phyloP scores from a whole-genome alignment of 2,888 invertebrate species.

The Leptarthrus brevirostris region DNA sequence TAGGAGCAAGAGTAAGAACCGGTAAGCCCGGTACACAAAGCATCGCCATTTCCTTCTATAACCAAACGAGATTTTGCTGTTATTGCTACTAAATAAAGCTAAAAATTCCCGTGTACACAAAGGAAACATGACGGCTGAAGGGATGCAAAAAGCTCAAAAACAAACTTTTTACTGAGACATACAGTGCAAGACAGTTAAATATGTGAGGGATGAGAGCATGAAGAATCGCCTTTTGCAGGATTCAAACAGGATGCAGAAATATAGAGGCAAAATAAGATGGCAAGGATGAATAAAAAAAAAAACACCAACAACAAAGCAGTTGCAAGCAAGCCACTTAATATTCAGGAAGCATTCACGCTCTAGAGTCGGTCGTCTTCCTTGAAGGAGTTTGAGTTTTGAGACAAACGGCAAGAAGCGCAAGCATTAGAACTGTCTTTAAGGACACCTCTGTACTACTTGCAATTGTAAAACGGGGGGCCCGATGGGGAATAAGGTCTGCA shows the following conservation, averaged over 20 bases:
- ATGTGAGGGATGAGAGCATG: slow-evolving; percentile 5
- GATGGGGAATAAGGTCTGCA: too few relatives aligned
- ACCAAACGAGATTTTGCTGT: slow-evolving; percentile 10
- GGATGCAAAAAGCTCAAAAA: slow-evolving; percentile 1
- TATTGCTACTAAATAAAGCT: slow-evolving; percentile 29
- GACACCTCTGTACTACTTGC: too few relatives aligned
- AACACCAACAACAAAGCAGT: too few relatives aligned
- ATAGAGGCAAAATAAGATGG: background rate
- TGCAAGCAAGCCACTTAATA: background rate
- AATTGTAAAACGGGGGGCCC: too few relatives aligned
- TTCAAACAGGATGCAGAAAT: slow-evolving; percentile 2
- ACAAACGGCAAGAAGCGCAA: background rate
- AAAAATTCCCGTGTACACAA: slow-evolving; percentile 18
- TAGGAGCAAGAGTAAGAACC: too few relatives aligned
- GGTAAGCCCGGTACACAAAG: too few relatives aligned
- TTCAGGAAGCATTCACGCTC: slow-evolving; percentile 4
- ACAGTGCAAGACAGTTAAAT: background rate
- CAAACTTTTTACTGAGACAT: background rate
- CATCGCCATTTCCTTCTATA: too few relatives aligned
- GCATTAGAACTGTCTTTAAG: slow-evolving; percentile 21
- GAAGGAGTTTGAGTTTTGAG: background rate
- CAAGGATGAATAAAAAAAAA: background rate
- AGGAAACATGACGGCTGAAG: slow-evolving; percentile 15
- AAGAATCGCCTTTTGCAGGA: slow-evolving; percentile 16
- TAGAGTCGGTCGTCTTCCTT: background rate